Evolutionary conservation across 2,888 invertebrate species (phyloP).

Genomic region (Myopa testacea): DNA sequence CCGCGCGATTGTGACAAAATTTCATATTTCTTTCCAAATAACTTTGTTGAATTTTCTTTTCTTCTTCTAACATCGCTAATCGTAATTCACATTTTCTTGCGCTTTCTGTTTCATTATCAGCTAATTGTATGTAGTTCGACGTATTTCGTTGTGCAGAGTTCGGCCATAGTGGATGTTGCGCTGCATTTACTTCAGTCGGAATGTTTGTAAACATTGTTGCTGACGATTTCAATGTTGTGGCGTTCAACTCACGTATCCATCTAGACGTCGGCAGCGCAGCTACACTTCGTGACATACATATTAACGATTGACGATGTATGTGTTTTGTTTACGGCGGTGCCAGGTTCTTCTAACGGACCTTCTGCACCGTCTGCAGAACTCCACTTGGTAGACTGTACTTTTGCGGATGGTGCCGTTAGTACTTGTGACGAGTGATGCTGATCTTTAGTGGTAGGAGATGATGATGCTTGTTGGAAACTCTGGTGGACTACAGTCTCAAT

Average conservation of each 20-base stretch:
- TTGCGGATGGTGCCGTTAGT: not conserved
- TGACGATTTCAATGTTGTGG: no score
- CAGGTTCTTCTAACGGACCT: no score
- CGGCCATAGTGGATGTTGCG: not conserved
- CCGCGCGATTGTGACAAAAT: conserved; percentile 13
- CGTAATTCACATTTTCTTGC: not conserved
- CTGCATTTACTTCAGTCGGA: not conserved
- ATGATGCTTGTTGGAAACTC: not conserved
- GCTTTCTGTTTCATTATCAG: not conserved
- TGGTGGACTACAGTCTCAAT: not conserved
- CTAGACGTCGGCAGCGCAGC: not conserved
- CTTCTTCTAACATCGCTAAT: conserved; percentile 12
- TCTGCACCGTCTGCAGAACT: no score
- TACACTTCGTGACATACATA: not conserved
- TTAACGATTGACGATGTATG: not conserved
- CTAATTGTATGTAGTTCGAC: not conserved
- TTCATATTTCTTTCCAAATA: conserved; percentile 26
- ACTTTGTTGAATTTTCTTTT: conserved; percentile 22
- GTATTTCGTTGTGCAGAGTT: not conserved
- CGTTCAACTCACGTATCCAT: not conserved
- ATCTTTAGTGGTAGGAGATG: not conserved
- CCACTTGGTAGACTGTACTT: not conserved
- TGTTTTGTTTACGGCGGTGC: not conserved
- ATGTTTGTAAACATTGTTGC: not conserved
- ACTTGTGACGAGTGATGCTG: not conserved